Evolutionary conservation across 1,140 invertebrate genomes (phyloP).

Genomic region (roundworm (Caenorhabditis elegans)): WBcel235 BX284603.4:2039001-2039500

Average conservation of each 20-base stretch:
- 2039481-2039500: conserved; percentile 57
- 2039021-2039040: conserved; percentile 23
- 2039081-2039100: conserved; percentile 26
- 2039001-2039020: neutral
- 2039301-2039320: conserved; percentile 49
- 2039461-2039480: conserved; percentile 50
- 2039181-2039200: neutral
- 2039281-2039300: conserved; percentile 12
- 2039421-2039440: conserved; percentile 51
- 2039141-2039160: neutral
- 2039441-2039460: conserved; percentile 50
- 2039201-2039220: neutral
- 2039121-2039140: conserved; percentile 28
- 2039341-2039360: conserved; percentile 52
- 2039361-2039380: conserved; percentile 46
- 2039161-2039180: neutral
- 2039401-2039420: conserved; percentile 54
- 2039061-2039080: conserved; percentile 41
- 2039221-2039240: neutral
- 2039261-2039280: neutral
- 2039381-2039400: conserved; percentile 52
- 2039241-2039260: neutral
- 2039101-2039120: conserved; percentile 46
- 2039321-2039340: conserved; percentile 40
- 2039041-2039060: conserved; percentile 27